phyloP scores from a whole-genome alignment of 1,140 invertebrate genomes.

The Cyrtorhinus lividipennis region DNA sequence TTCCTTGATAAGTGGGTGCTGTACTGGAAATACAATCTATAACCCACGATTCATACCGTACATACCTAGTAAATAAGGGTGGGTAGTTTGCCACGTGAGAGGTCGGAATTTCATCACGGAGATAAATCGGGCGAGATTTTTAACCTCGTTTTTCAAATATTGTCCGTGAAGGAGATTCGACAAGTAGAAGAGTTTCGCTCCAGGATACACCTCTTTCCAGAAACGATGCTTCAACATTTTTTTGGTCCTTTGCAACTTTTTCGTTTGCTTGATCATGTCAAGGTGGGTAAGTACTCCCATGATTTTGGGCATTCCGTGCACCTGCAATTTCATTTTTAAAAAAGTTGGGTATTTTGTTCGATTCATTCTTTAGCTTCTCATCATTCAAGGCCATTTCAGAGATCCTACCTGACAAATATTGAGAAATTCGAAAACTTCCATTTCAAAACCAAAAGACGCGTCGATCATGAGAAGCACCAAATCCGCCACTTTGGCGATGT shows the following conservation, averaged over 20 bases:
- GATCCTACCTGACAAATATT: slow-evolving; percentile 87
- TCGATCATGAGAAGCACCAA: slow-evolving; percentile 86
- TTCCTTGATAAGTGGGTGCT: too few species aligned
- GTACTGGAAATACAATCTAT: too few species aligned
- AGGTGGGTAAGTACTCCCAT: slow-evolving; percentile 97
- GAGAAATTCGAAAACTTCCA: slow-evolving; percentile 98
- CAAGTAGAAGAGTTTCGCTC: slow-evolving; percentile 94
- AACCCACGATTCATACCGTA: too few species aligned
- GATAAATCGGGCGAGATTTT: slow-evolving; percentile 92
- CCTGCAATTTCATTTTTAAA: slow-evolving; percentile 29
- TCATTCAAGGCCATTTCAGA: too few species aligned
- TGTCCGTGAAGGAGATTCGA: slow-evolving; percentile 82
- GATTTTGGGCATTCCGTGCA: slow-evolving; percentile 94
- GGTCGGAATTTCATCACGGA: slow-evolving; percentile 96
- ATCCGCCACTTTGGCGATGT: slow-evolving; percentile 97
- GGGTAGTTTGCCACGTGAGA: slow-evolving; percentile 76
- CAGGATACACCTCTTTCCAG: slow-evolving; percentile 96
- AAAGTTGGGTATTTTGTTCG: too few species aligned
- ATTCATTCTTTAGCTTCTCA: too few species aligned
- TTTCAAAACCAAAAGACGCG: slow-evolving; percentile 97
- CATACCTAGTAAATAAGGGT: slow-evolving; percentile 73
- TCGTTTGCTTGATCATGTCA: slow-evolving; percentile 82
- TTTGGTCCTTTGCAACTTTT: slow-evolving; percentile 75
- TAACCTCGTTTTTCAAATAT: slow-evolving; percentile 83
- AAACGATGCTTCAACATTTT: slow-evolving; percentile 95